Conservation (phyloP, 2,888 invertebrate species). For the Drosophila differens region DNA sequence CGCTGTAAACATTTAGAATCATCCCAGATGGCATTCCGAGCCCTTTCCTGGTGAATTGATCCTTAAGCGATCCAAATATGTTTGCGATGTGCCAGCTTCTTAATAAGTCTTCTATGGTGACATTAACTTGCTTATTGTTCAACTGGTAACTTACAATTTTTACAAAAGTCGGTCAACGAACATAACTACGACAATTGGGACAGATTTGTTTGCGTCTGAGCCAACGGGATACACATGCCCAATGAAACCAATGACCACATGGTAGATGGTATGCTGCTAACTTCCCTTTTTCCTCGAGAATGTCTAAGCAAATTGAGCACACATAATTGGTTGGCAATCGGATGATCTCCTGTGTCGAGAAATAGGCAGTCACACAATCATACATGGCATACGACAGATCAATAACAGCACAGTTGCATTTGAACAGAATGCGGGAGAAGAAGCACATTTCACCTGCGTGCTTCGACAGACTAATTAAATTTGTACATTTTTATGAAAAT, state of each 20-base stretch:
- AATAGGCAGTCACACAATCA: too few relatives aligned
- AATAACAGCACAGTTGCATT: neutral
- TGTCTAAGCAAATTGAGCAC: neutral
- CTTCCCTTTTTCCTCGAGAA: neutral
- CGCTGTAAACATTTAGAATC: neutral
- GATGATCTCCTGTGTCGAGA: neutral
- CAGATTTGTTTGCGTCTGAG: fast-evolving
- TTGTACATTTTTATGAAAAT: neutral
- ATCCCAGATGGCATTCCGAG: neutral
- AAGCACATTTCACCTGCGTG: neutral
- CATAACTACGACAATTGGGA: neutral
- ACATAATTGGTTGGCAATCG: neutral
- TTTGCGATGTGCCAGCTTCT: neutral
- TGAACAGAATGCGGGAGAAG: fast-evolving
- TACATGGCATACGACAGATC: too few relatives aligned
- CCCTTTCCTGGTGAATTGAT: neutral
- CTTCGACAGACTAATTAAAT: neutral
- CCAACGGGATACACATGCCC: neutral
- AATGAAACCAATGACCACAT: neutral
- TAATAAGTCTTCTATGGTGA: neutral
- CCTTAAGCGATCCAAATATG: neutral
- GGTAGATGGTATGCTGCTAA: neutral
- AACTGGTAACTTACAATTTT: too few relatives aligned
- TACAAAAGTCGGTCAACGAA: too few relatives aligned
- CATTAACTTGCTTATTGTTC: neutral